Conservation (phyloP, 2,113 vertebrate genomes). For the Bubo blakistoni region DNA sequence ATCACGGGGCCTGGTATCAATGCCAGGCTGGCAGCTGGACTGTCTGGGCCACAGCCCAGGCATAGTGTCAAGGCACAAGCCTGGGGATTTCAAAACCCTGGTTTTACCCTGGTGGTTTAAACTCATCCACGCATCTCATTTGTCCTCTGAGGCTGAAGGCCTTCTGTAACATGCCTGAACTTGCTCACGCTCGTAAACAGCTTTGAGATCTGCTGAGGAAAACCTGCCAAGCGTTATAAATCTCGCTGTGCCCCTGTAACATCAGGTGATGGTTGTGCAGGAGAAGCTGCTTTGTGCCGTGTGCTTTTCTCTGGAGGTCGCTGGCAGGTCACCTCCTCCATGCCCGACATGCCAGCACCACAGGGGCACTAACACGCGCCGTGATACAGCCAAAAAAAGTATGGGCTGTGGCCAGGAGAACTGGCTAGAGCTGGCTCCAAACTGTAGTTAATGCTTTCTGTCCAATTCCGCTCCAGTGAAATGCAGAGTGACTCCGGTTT, state of each 20-base stretch:
- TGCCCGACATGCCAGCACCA: background rate
- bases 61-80: background rate
- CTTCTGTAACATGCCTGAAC: slow-evolving; percentile 25
- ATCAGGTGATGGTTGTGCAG: background rate
- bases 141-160: background rate
- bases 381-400: background rate
- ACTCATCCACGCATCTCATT: background rate
- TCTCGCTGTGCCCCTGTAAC: background rate
- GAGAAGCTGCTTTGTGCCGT: background rate
- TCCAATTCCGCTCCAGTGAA: background rate
- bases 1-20: fast-evolving
- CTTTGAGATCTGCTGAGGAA: background rate
- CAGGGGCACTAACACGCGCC: fast-evolving
- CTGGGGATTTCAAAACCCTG: background rate
- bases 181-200: background rate
- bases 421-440: background rate
- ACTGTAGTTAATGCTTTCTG: background rate
- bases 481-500: background rate
- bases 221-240: background rate
- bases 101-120: background rate
- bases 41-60: background rate
- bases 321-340: background rate
- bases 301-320: background rate
- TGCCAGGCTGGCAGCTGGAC: slow-evolving; percentile 33
- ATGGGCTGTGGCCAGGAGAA: background rate